Base-by-base conservation (phyloP, 2,888 invertebrate genomes). In the Callosobruchus maculatus region DNA sequence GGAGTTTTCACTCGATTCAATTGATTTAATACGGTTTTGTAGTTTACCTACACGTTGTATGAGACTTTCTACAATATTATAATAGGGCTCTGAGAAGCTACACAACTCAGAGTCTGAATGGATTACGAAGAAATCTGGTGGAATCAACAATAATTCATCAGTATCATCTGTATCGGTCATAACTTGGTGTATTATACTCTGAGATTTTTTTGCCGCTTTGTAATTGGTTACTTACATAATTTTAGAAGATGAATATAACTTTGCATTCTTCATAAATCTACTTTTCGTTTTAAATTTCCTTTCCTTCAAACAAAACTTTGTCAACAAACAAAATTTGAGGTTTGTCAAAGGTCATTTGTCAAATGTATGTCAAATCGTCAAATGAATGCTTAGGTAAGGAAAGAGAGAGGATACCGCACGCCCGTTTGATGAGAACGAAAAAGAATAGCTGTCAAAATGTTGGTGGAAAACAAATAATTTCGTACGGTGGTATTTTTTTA, bases 121-220 rank as follows among this genome's bases (percentile, higher is more conserved):
- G n/a, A 92, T 89, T 30, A 90, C 84, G 82, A 93, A 92, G 82
- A 93, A 92, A 85, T 94, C 91, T 20, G 95, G 95, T 76, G 95
- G 94, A 84, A 95, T 93, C 81, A 94, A 86, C 81, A 95, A 87
- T 78, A 95, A 89, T 82, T 94, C 91, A 87, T 95, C 95, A 3
- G 95, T 95, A 88, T 95, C 95, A 90, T 95, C 95, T 76, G 92
- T 90, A 83, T 92, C 92, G 87, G 91, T 92, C 92, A 92, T 92
- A 84, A 88, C 85, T 83, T 75, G 75, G 72, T 70, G 30, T 5
- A 3, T 30, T 30, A 9, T 9, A 30, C 3, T 30, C 30, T 70
- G 4, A 21, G 21, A 66, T n/a, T n/a, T n/a, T 71, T 71, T 74
- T 71, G 26, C 68, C 69, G 21, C 18, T 69, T 2, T 22, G 66